Conservation (phyloP, 2,797 vertebrate species). For the Falco novaeseelandiae region DNA sequence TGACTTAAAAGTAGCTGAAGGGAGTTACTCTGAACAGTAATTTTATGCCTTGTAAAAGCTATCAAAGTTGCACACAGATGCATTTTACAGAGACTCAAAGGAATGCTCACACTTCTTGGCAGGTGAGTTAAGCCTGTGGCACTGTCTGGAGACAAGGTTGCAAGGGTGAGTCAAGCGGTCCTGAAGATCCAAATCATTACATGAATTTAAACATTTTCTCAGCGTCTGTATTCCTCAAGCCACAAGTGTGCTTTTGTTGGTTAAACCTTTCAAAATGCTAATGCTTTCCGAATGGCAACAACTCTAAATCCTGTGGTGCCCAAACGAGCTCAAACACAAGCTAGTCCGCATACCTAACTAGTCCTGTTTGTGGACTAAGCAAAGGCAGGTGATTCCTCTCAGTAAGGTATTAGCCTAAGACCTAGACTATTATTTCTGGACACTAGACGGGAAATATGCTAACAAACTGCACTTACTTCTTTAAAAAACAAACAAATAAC, state of each 20-base stretch:
- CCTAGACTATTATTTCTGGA: background rate
- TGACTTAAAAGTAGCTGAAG: slow-evolving; percentile 66
- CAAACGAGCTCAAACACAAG: background rate
- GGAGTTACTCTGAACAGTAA: slow-evolving; percentile 56
- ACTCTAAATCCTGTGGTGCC: slow-evolving; percentile 5
- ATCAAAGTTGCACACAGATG: slow-evolving; percentile 59
- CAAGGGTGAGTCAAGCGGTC: slow-evolving; percentile 47
- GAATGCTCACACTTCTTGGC: slow-evolving; percentile 59
- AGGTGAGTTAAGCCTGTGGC: slow-evolving; percentile 64
- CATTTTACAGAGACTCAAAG: slow-evolving; percentile 54
- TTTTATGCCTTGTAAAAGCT: slow-evolving; percentile 66
- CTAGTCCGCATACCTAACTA: background rate
- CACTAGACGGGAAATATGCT: background rate
- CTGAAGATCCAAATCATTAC: slow-evolving; percentile 44
- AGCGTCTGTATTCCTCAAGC: slow-evolving; percentile 54
- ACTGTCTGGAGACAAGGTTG: slow-evolving; percentile 64
- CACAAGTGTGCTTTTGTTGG: slow-evolving; percentile 37
- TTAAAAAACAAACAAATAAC: background rate
- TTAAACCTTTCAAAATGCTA: slow-evolving; percentile 64
- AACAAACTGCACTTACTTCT: background rate
- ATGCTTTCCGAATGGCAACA: slow-evolving; percentile 4
- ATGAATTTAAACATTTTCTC: slow-evolving; percentile 64
- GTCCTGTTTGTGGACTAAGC: background rate
- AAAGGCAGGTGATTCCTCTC: background rate
- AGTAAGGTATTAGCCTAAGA: background rate